Evolutionary conservation across 2,113 vertebrate species (phyloP), one percentile per base, ranked within the genome.

Genomic region (Rhynchopsitta pachyrhyncha): DNA sequence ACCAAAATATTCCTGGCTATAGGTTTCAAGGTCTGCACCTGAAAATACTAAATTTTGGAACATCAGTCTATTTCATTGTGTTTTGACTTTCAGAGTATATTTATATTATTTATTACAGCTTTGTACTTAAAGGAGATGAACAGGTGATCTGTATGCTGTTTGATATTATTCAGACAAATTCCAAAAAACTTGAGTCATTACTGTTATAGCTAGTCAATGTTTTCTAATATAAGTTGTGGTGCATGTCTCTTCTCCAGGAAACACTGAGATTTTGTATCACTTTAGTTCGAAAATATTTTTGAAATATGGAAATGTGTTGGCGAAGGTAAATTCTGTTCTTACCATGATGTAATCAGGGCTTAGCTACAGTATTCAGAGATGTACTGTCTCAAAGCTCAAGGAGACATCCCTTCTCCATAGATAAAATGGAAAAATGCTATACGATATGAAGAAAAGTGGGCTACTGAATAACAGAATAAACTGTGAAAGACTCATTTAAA

Each of bases 311-410:
- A 82, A 67, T 60, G 4, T 66, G 49, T 92, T 82, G 68, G 71
- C 70, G 94, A 93, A 86, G 23, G 9, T 55, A 96, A 94, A 77
- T 82, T 80, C 53, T 90, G 31, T 69, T 95, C 85, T 90, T 84
- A 82, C 41, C 22, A 39, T 59, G 42, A 83, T 41, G 33, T n/a
- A 92, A 80, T 39, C 78, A 55, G 42, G 63, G n/a, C 85, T 96
- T 86, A 94, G 85, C 39, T 93, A 76, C 77, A 67, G 25, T 75
- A 29, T 69, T 87, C 80, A 93, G 77, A 84, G 44, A 14, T 76
- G 46, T 44, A 87, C 19, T 12, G n/a, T 76, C 66, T 92, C 80
- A 81, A 84, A 92, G 60, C 17, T 73, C 44, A 94, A 78, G 47
- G 25, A 71, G 7, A 85, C 29, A 82, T 69, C 55, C 63, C 52